Conservation (phyloP, 2,888 invertebrate genomes). For the Mechanitis mazaeus region DNA sequence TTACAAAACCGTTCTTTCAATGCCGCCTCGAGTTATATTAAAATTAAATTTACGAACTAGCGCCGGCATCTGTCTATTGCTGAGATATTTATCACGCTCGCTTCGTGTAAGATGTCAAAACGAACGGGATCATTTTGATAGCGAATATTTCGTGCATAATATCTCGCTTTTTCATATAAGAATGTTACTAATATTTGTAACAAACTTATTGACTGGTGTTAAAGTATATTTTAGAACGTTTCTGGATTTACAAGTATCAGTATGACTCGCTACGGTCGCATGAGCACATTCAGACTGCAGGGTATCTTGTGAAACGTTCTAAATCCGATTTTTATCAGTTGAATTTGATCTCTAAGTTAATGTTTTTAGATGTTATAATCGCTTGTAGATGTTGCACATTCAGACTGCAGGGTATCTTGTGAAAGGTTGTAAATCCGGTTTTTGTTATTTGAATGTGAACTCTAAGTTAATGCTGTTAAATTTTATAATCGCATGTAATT, state of each 20-base stretch:
- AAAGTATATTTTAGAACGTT: slow-evolving; percentile 55
- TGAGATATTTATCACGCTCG: slow-evolving; percentile 64
- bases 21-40: slow-evolving; percentile 43
- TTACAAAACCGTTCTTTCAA: slow-evolving; percentile 44
- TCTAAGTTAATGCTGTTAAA: slow-evolving; percentile 38
- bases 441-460: slow-evolving; percentile 31
- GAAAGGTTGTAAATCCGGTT: slow-evolving; percentile 45
- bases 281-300: slow-evolving; percentile 65
- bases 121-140: slow-evolving; percentile 58
- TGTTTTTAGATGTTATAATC: slow-evolving; percentile 32
- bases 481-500: slow-evolving; percentile 35
- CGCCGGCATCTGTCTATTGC: slow-evolving; percentile 49
- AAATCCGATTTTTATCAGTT: slow-evolving; percentile 31
- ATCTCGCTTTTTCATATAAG: slow-evolving; percentile 48
- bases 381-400: slow-evolving; percentile 47
- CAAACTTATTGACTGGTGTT: slow-evolving; percentile 51
- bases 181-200: slow-evolving; percentile 41
- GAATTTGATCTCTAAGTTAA: slow-evolving; percentile 36
- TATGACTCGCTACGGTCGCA: slow-evolving; percentile 73
- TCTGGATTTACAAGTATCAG: slow-evolving; percentile 61
- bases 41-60: slow-evolving; percentile 40
- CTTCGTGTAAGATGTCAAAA: slow-evolving; percentile 65
- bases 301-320: slow-evolving; percentile 44
- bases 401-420: slow-evolving; percentile 42
- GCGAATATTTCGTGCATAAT: slow-evolving; percentile 59